Conservation (phyloP, 1,140 invertebrate genomes). For the Drosophila malerkotliana region DNA sequence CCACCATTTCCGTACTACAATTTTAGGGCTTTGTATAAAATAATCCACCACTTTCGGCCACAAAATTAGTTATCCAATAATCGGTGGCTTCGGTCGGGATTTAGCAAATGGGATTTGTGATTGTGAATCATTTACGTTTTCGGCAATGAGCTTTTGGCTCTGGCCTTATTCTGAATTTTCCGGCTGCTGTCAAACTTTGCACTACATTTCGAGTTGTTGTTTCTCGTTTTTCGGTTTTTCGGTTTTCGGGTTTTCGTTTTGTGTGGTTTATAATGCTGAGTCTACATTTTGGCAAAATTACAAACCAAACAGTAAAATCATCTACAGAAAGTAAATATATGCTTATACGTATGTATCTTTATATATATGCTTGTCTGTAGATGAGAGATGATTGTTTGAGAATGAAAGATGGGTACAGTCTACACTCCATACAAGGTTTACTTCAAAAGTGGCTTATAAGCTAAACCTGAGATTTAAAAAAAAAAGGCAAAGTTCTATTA, state of each 20-base stretch:
- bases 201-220: conserved; percentile 45
- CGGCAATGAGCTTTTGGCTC: not conserved
- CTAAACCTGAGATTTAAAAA: no score
- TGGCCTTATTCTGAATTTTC: not conserved
- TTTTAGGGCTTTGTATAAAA: not conserved
- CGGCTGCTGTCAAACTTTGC: conserved; percentile 15
- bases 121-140: conserved; percentile 9
- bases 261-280: conserved; percentile 28
- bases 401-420: not conserved
- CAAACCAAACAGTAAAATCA: conserved; percentile 50
- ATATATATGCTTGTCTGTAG: not conserved
- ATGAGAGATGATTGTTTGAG: conserved; percentile 3
- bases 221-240: conserved; percentile 1
- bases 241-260: not conserved
- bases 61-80: conserved; percentile 33
- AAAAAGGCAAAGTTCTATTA: no score
- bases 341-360: not conserved
- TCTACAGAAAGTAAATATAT: conserved; percentile 19
- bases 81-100: conserved; percentile 11
- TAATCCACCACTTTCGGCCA: not conserved
- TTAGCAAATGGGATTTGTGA: conserved; percentile 2
- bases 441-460: no score
- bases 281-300: conserved; percentile 48
- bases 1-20: no score
- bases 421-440: not conserved